Base-by-base conservation (phyloP, 2,797 vertebrate species). In the Lutjanus campechanus region DNA sequence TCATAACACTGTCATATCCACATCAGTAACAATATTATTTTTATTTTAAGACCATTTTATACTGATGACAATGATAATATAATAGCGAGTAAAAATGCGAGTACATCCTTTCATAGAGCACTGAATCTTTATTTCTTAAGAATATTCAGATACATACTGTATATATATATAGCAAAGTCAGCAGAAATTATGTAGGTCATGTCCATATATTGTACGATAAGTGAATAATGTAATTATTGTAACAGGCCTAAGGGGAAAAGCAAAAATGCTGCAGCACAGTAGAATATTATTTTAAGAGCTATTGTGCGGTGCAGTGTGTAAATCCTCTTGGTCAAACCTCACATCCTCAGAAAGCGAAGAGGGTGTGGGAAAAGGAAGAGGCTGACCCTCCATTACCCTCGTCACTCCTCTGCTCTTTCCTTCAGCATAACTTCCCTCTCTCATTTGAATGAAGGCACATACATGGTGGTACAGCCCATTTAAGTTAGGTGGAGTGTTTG, bases 311-410 rank as follows among this genome's bases (percentile, higher is more conserved):
- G 12, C 22, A 13, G n/a, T 78, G 72, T 78, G 65, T 66, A 76
- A 80, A 86, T 81, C 72, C 72, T 82, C 46, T 82, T 87, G 56
- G 76, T 68, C 51, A 72, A 61, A 72, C 79, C 67, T 90, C 86
- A 89, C 86, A 90, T 93, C 89, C 86, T 92, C 72, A 80, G 85
- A 88, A 86, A 88, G 76, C 80, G 86, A 88, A 72, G 63, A 68
- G 74, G 60, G 49, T 83, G 82, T 64, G 76, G 70, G 61, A 64
- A 81, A 69, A 90, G 91, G 90, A 94, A 89, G 74, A 79, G 51
- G 55, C 76, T 61, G 73, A 78, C 68, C 79, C 71, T 77, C 43
- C 65, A 13, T 73, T 80, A 77, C 75, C 70, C 76, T 54, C 60
- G 47, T 61, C 76, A 46, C 81, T 71, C 55, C 70, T 79, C 54